These are phyloP conservation scores for Forbesichthys papilliferus DNA, from an alignment of 2,113 vertebrate genomes.

Conservation along the genomic window DNA sequence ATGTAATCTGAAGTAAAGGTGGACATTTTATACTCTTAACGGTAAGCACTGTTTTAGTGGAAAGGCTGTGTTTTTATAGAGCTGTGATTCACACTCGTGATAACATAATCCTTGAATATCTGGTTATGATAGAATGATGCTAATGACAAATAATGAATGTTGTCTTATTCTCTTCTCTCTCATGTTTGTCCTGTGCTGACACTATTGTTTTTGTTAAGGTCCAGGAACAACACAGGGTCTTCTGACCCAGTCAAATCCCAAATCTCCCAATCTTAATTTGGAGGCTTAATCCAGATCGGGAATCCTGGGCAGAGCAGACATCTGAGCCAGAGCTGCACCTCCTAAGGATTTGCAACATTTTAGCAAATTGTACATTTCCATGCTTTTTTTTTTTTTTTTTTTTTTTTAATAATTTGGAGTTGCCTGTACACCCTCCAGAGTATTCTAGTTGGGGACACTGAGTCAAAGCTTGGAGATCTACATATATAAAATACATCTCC, in stretches of 20 bases:
- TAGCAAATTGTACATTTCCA: constrained; percentile 59
- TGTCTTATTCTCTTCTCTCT: constrained; percentile 61
- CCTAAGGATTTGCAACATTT: constrained; percentile 65
- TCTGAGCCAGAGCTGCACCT: constrained; percentile 61
- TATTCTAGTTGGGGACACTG: constrained; percentile 35
- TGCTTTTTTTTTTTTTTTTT: constrained; percentile 24
- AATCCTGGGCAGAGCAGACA: constrained; percentile 56
- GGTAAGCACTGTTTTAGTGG: constrained; percentile 60
- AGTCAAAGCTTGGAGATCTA: constrained; percentile 33
- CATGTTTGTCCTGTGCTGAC: constrained; percentile 48
- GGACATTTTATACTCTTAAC: constrained; percentile 37
- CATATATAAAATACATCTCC: constrained; percentile 28
- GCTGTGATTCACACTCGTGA: constrained; percentile 32
- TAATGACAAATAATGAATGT: constrained; percentile 33
- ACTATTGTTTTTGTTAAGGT: constrained; percentile 53
- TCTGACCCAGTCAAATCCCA: constrained; percentile 44
- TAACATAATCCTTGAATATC: constrained; percentile 31
- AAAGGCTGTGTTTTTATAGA: constrained; percentile 40
- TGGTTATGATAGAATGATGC: constrained; percentile 21
- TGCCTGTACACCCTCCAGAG: constrained; percentile 15
- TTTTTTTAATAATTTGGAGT: constrained; percentile 4
- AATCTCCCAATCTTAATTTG: constrained; percentile 59
- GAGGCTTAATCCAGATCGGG: constrained; percentile 73
- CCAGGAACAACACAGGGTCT: constrained; percentile 62
- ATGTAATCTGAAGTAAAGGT: constrained; percentile 41